Evolutionary conservation across 1,140 invertebrate species (phyloP).

Genomic region (Papilio aristodemus): DNA sequence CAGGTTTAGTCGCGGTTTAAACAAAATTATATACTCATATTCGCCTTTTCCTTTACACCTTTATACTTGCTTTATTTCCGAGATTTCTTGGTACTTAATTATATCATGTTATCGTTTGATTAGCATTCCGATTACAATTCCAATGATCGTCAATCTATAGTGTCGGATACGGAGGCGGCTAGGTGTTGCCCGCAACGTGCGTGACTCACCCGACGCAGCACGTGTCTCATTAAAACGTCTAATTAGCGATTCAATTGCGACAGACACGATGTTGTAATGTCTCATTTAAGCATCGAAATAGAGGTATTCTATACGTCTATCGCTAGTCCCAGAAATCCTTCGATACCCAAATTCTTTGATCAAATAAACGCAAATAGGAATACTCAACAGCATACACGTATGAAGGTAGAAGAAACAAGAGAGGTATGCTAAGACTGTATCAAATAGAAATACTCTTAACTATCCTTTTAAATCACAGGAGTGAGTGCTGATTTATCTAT

Average conservation of each 20-base stretch:
- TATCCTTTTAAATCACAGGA: no score
- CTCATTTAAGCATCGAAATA: not conserved
- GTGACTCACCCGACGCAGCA: constrained; percentile 3
- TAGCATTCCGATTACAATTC: constrained; percentile 6
- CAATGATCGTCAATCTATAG: constrained; percentile 1
- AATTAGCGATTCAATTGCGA: constrained; percentile 28
- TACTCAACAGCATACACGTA: no score
- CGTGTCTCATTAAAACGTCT: constrained; percentile 10
- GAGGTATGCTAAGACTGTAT: no score
- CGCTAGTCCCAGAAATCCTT: no score
- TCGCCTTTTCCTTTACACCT: not conserved
- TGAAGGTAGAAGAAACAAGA: no score
- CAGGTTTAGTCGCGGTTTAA: no score
- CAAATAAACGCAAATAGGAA: no score
- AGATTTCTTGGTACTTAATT: not conserved
- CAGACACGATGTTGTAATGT: constrained; percentile 17
- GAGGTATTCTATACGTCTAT: not conserved
- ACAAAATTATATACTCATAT: no score
- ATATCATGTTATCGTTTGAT: constrained; percentile 3
- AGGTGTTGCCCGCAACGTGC: constrained; percentile 13
- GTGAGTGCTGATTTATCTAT: no score
- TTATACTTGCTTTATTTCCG: not conserved
- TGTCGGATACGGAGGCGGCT: constrained; percentile 4
- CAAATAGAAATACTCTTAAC: no score
- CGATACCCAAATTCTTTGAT: no score